These are phyloP conservation scores for Zelleria hepariella DNA, from an alignment of 2,888 invertebrate genomes.

Conservation along the genomic window DNA sequence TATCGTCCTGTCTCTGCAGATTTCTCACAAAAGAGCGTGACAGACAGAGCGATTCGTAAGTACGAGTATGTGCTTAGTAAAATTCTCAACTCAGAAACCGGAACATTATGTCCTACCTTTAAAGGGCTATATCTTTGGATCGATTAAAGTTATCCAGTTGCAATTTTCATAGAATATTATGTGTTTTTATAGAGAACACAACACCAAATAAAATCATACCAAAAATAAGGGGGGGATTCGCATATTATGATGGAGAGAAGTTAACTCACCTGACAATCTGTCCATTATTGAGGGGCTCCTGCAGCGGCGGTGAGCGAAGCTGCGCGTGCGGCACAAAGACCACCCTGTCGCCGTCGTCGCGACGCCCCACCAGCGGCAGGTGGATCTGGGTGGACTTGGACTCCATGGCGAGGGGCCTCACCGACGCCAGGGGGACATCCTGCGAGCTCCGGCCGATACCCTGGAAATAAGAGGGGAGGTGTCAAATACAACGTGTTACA, in stretches of 20 bases:
- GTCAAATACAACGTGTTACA: background rate
- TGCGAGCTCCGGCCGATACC: constrained; percentile 30
- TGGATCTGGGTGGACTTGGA: constrained; percentile 70
- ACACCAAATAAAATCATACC: background rate
- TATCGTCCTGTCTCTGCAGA: too few species aligned
- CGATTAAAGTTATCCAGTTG: too few species aligned
- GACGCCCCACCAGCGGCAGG: constrained; percentile 57
- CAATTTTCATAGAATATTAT: too few species aligned
- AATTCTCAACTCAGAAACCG: too few species aligned
- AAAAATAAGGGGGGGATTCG: background rate
- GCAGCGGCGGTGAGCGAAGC: constrained; percentile 37
- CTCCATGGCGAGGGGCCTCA: constrained; percentile 63
- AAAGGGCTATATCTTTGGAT: too few species aligned
- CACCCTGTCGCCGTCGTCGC: constrained; percentile 59
- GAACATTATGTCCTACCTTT: background rate
- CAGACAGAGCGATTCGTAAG: background rate
- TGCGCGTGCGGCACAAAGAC: constrained; percentile 49
- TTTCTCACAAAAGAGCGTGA: too few species aligned
- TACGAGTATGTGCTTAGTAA: background rate
- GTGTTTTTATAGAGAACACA: background rate
- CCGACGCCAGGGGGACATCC: constrained; percentile 48
- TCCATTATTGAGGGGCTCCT: constrained; percentile 78
- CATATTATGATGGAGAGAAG: background rate
- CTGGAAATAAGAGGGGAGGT: too few species aligned
- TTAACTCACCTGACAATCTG: constrained; percentile 70